phyloP scores from a whole-genome alignment of 2,797 vertebrate species.

The Martes flavigula region DNA sequence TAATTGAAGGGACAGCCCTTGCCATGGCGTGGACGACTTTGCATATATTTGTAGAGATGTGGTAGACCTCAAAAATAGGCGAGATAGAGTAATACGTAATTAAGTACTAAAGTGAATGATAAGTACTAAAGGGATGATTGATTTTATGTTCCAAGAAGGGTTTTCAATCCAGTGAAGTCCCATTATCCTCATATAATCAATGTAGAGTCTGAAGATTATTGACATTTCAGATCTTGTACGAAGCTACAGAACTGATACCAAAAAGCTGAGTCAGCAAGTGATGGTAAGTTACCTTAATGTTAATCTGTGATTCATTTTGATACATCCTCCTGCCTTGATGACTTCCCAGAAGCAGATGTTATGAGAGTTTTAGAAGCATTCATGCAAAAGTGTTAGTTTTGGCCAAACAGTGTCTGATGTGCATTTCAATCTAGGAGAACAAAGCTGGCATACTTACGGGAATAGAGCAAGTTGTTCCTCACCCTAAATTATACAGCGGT shows the following conservation, averaged over 20 bases:
- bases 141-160: background rate
- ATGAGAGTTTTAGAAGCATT: background rate
- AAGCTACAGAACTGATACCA: background rate
- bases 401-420: background rate
- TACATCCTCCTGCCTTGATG: background rate
- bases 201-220: background rate
- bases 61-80: background rate
- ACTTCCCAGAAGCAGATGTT: background rate
- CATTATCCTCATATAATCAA: background rate
- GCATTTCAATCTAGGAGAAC: background rate
- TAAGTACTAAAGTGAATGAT: background rate
- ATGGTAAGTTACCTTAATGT: background rate
- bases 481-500: background rate
- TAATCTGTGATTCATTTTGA: background rate
- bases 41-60: background rate
- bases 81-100: background rate
- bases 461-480: background rate
- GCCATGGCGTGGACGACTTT: background rate
- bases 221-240: background rate
- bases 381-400: background rate
- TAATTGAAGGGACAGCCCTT: fast-evolving
- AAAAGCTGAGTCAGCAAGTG: background rate
- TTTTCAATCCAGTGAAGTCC: background rate
- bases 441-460: background rate
- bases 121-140: background rate